These are phyloP conservation scores for Propsilocerus akamusi DNA, from an alignment of 1,140 invertebrate species.

Conservation along the genomic window DNA sequence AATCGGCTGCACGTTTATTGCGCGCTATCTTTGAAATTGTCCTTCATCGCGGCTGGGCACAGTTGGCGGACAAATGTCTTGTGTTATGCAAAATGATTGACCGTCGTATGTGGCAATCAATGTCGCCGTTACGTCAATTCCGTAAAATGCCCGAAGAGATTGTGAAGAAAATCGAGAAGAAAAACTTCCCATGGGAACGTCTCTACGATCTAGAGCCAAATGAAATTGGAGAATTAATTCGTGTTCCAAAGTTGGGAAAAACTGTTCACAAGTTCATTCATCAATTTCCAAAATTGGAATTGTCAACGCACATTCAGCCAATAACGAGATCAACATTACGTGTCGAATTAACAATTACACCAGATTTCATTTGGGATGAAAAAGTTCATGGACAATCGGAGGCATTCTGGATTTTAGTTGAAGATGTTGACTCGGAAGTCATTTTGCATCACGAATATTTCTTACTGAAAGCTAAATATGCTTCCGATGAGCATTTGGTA, in stretches of 20 bases:
- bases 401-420: conserved; percentile 98
- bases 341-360: conserved; percentile 95
- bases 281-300: conserved; percentile 88
- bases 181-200: conserved; percentile 84
- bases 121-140: conserved; percentile 96
- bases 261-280: conserved; percentile 96
- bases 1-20: conserved; percentile 88
- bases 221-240: conserved; percentile 93
- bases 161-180: conserved; percentile 96
- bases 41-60: conserved; percentile 81
- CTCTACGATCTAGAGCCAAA: conserved; percentile 92
- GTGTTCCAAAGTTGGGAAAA: conserved; percentile 92
- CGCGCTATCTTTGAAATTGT: conserved; percentile 96
- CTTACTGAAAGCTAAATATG: conserved; percentile 87
- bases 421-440: conserved; percentile 93
- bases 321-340: conserved; percentile 87
- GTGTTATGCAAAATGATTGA: conserved; percentile 98
- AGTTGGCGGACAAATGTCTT: conserved; percentile 88
- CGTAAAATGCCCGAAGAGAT: conserved; percentile 96
- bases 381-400: conserved; percentile 90
- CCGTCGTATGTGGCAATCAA: conserved; percentile 97
- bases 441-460: conserved; percentile 97
- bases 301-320: conserved; percentile 93
- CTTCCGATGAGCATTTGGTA: conserved; percentile 84
- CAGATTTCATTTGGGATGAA: conserved; percentile 99